Evolutionary conservation across 2,888 invertebrate species (phyloP).

Genomic region (Sinelater perroti): DNA sequence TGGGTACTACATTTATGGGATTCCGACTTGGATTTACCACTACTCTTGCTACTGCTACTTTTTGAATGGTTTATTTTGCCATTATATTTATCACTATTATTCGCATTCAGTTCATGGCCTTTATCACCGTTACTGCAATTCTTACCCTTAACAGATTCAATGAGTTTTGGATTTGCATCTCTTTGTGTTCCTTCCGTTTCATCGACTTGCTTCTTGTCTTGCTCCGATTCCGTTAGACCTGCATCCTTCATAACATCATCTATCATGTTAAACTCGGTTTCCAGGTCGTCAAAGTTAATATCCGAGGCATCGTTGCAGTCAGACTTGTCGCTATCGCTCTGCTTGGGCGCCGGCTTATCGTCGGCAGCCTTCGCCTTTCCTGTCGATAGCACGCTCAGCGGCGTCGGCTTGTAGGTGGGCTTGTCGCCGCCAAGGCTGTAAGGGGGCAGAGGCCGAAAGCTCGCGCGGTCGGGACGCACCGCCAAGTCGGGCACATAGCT

Average conservation of each 20-base stretch:
- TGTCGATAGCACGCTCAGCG: conserved; percentile 56
- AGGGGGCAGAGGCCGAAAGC: conserved; percentile 46
- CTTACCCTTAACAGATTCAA: conserved; percentile 22
- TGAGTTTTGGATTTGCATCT: conserved; percentile 3
- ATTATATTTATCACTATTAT: conserved; percentile 28
- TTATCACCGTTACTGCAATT: conserved; percentile 5
- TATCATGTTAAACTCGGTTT: conserved; percentile 58
- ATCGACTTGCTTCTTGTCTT: too few relatives aligned
- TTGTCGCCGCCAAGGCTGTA: conserved; percentile 38
- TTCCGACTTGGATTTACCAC: conserved; percentile 34
- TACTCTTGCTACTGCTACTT: conserved; percentile 27
- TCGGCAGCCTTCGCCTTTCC: conserved; percentile 6
- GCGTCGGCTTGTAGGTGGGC: conserved; percentile 59
- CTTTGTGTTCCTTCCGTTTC: conserved; percentile 6
- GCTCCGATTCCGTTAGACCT: background rate
- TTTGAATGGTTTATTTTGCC: conserved; percentile 14
- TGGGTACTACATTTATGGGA: background rate
- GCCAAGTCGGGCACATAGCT: conserved; percentile 65
- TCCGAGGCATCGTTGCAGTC: conserved; percentile 39
- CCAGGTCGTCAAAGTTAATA: conserved; percentile 56
- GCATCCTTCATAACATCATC: conserved; percentile 56
- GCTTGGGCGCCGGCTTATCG: conserved; percentile 13
- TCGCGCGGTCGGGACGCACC: conserved; percentile 60
- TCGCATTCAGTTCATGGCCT: conserved; percentile 32
- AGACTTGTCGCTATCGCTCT: conserved; percentile 5